phyloP scores from a whole-genome alignment of 2,113 vertebrate species.

The Gnathonemus longibarbis region DNA sequence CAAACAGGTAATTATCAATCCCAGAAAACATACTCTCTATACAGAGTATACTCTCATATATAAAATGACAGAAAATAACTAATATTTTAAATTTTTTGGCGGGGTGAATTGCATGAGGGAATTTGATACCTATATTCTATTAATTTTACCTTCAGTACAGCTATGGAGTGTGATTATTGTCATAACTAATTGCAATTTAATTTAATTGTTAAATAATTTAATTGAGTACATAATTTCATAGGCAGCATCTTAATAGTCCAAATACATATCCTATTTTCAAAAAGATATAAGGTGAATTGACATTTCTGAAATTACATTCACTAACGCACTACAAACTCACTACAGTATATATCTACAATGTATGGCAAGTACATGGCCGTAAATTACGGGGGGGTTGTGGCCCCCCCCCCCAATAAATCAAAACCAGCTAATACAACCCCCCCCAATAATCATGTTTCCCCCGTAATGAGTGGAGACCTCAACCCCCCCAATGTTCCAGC shows the following conservation, averaged over 20 bases:
- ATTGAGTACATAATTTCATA: background rate
- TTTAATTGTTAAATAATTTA: background rate
- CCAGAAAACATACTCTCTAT: too few species aligned
- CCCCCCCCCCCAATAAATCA: too few species aligned
- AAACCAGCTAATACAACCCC: too few species aligned
- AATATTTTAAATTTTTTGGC: background rate
- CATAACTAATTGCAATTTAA: background rate
- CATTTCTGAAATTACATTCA: too few species aligned
- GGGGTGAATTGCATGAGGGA: background rate
- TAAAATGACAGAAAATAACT: background rate
- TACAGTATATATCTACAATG: background rate
- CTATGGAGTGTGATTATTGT: background rate
- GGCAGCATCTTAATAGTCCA: background rate
- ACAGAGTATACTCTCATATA: too few species aligned
- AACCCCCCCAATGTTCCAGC: too few species aligned
- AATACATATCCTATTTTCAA: background rate
- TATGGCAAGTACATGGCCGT: too few species aligned
- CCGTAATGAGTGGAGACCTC: too few species aligned
- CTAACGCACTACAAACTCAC: background rate
- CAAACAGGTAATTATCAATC: too few species aligned
- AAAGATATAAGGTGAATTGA: background rate
- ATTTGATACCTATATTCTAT: background rate
- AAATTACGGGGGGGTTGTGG: too few species aligned
- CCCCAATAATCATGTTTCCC: too few species aligned
- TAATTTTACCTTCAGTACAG: background rate